Evolutionary conservation across 2,888 invertebrate genomes (phyloP), one percentile per base, ranked within the genome.

Genomic region (Philaethria dido): DNA sequence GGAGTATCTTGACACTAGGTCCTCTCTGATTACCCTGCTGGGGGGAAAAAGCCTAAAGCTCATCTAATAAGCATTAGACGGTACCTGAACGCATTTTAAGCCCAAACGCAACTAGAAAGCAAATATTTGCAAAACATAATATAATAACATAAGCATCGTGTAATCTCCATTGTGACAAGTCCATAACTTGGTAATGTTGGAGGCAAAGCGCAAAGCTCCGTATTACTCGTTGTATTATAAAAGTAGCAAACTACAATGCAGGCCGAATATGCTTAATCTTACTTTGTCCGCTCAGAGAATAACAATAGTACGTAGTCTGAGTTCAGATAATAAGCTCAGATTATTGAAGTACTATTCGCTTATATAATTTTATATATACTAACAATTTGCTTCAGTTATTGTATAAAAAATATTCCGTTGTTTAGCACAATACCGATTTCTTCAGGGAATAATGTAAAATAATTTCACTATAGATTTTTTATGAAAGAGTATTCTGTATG

Each of bases 201-300:
- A 44, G 29, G 44, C 44, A 33, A 18, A 47, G 44, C 54, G 62
- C 42, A 22, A 44, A 57, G 47, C 57, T 36, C 47, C 57, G 42
- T 39, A 64, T 48, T 64, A 55, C 63, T 22, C 13, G 57, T 39
- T 47, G 64, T 57, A 48, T 47, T 48, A 57, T 64, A 64, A 64
- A 64, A 57, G 64, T 42, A 64, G 44, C 60, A 33, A 16, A 39
- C 55, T 57, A 57, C 64, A 64, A 47, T 64, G 57, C 57, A 48
- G 33, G 29, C 22, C 39, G 57, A 39, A 64, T 54, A 64, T 64
- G 48, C 57, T 57, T 64, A 57, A 64, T 64, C 64, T 64, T 64
- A 57, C 47, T 64, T 55, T 64, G 55, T 57, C 39, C 55, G 64
- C 25, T 36, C 16, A 36, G 44, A 33, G 63, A 44, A 29, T 42